Percentiles rank a stretch among this genome's conserved stretches.
Evolutionary conservation across 2,113 vertebrate genomes (phyloP).

Genomic region (Hyla sarda): DNA sequence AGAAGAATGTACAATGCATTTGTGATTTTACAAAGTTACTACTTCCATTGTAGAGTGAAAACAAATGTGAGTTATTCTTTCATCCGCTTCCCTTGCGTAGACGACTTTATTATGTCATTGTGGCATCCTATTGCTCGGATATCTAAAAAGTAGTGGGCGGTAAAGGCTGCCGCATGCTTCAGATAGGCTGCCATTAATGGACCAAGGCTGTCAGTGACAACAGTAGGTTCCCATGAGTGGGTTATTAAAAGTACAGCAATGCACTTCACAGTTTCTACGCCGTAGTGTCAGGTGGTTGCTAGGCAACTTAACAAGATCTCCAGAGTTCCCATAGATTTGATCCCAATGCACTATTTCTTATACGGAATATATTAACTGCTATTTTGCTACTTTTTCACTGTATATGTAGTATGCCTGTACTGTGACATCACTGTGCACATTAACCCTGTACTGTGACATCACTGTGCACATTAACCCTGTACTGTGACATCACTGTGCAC

Average conservation of each 20-base stretch:
- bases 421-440: no score
- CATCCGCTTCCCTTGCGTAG: neutral
- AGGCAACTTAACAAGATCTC: neutral
- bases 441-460: no score
- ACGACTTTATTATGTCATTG: neutral
- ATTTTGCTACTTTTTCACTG: neutral
- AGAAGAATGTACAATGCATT: neutral
- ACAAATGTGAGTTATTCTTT: neutral
- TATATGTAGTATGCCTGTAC: no score
- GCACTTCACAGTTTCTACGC: neutral
- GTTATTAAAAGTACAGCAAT: constrained; percentile 13
- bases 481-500: no score
- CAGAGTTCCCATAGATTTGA: constrained; percentile 1
- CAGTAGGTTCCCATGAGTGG: constrained; percentile 10
- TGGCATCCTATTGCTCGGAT: neutral
- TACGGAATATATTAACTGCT: neutral
- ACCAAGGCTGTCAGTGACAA: constrained; percentile 4
- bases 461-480: no score
- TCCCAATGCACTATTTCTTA: neutral
- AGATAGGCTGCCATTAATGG: neutral
- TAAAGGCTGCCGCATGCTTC: neutral
- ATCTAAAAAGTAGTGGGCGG: neutral
- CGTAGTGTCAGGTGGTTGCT: neutral
- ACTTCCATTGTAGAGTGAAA: neutral
- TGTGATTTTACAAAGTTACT: no score